Conservation (phyloP, 2,888 invertebrate species). For the Campopleginae sp. region DNA sequence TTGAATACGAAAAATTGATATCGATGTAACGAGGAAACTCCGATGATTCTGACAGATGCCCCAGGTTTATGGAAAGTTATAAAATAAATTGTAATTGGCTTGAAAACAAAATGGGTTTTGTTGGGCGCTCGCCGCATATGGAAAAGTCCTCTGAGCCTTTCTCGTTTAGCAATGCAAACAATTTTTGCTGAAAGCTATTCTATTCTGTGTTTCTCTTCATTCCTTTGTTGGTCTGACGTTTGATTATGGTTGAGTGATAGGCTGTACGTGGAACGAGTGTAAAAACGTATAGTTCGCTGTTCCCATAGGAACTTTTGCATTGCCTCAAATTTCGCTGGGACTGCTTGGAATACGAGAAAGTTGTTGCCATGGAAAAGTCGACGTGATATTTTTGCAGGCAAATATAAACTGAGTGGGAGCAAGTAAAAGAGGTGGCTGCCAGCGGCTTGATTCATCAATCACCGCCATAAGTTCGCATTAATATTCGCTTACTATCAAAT, state of each 20-base stretch:
- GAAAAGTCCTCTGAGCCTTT: slow-evolving; percentile 16
- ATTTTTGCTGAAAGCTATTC: slow-evolving; percentile 61
- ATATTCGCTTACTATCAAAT: slow-evolving; percentile 80
- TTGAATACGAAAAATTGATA: not conserved
- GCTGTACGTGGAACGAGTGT: slow-evolving; percentile 43
- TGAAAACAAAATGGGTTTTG: slow-evolving; percentile 51
- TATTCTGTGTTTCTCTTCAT: slow-evolving; percentile 11
- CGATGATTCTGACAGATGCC: not conserved
- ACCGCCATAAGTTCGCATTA: slow-evolving; percentile 77
- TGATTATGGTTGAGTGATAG: slow-evolving; percentile 46
- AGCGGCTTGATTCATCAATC: slow-evolving; percentile 77
- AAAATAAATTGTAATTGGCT: slow-evolving; percentile 29
- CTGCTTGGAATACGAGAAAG: slow-evolving; percentile 9
- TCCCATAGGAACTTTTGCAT: slow-evolving; percentile 23
- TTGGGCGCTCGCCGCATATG: slow-evolving; percentile 9
- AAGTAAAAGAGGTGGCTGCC: slow-evolving; percentile 13
- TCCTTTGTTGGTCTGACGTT: slow-evolving; percentile 9
- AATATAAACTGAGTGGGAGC: slow-evolving; percentile 71
- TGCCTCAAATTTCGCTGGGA: not conserved
- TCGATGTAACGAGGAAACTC: not conserved
- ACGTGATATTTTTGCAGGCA: slow-evolving; percentile 63
- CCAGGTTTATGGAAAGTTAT: not conserved
- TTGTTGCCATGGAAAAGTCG: slow-evolving; percentile 31
- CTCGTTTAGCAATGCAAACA: slow-evolving; percentile 46
- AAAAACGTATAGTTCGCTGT: slow-evolving; percentile 43